Base-by-base conservation (phyloP, 1,140 invertebrate species). In the Idris sp. region DNA sequence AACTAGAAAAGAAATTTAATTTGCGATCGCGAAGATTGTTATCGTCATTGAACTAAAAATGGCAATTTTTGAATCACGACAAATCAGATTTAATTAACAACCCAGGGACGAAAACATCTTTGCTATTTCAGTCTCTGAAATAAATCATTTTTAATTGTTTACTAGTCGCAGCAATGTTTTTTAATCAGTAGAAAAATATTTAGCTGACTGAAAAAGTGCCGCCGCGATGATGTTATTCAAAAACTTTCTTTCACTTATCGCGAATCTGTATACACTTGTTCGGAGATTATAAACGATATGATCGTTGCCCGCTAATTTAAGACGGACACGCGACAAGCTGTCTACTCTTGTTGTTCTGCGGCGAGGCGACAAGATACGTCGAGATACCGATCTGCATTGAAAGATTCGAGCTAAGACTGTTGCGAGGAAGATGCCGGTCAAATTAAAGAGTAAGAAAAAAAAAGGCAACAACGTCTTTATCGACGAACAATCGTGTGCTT, bases 401-500 rank as follows among this genome's bases (percentile, higher is more conserved):
- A 67, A 58, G 68, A 65, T 76, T 69, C 64, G 41, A 59, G 59
- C 64, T 64, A 73, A n/a, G 11, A 33, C 31, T 44, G n/a, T n/a
- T n/a, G 54, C 49, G 19, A 30, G 26, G 31, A 56, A 44, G 64
- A 53, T 9, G 44, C 26, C 51, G 44, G 1, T 33, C 44, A 13
- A 67, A 67, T 74, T 48, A 67, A 73, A 77, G 36, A 49, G 61
- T 26, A 11, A 49, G 44, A 68, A 65, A 69, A 61, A 33, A 26
- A 76, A n/a, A n/a, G n/a, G 41, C 38, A 62, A 18, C 73, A 51
- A 79, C 73, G 44, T 74, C 76, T 74, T 75, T 79, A 81, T 81
- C 79, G 67, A 49, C 54, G 19, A 43, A 35, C 67, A 69, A 62
- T 76, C 76, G 67, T 46, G 56, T 28, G 16, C 28, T 44, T 26